Percentiles rank a stretch among this genome's conserved stretches.
phyloP scores from a whole-genome alignment of 2,888 invertebrate genomes.

The Drosophila eohydei region DNA sequence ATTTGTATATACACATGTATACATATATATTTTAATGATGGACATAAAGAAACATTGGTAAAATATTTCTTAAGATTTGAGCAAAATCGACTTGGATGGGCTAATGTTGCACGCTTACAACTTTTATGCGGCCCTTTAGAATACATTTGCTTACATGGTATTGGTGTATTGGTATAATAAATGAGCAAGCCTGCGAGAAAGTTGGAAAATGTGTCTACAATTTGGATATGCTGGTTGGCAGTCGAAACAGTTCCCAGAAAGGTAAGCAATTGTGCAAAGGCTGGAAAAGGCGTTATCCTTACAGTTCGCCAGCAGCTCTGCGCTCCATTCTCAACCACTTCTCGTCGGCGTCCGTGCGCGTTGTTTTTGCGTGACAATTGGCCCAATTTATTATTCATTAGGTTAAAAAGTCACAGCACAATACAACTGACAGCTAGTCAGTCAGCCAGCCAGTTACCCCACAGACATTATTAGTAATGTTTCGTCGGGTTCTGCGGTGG shows the following conservation, averaged over 20 bases:
- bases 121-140: background rate
- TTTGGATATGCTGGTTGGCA: conserved; percentile 66
- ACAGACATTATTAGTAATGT: conserved; percentile 63
- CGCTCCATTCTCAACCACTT: conserved; percentile 2
- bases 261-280: conserved; percentile 22
- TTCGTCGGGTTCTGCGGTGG: conserved; percentile 20
- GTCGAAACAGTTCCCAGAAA: conserved; percentile 29
- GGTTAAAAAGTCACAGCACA: conserved; percentile 81
- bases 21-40: too few species aligned
- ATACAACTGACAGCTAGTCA: conserved; percentile 77
- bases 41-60: too few species aligned
- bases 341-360: conserved; percentile 27
- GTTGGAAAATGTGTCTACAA: conserved; percentile 71
- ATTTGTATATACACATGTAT: background rate
- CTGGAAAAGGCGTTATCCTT: conserved; percentile 35
- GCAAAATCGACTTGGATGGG: background rate
- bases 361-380: conserved; percentile 83
- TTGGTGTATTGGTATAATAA: background rate
- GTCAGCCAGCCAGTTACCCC: conserved; percentile 50
- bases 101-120: background rate
- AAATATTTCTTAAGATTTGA: too few species aligned
- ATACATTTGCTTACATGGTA: conserved; percentile 10
- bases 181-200: conserved; percentile 9
- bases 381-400: conserved; percentile 82
- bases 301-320: conserved; percentile 11